Percentiles rank a stretch among this genome's conserved stretches.
Conservation (phyloP, 2,113 vertebrate species). For the Gallinago jamesoni region DNA sequence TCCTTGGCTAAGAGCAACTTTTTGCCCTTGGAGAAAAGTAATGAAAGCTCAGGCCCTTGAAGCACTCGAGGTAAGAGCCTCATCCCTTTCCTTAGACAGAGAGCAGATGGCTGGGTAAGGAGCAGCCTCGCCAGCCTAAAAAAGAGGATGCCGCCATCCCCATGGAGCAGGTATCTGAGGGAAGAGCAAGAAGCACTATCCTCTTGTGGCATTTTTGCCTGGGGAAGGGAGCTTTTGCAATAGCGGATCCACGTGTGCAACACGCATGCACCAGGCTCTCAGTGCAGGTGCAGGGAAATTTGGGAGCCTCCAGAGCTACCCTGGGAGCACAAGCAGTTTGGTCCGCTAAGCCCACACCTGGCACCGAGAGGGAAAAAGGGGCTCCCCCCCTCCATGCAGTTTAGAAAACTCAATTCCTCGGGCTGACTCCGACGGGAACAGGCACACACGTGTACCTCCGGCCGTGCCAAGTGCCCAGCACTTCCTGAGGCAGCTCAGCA, state of each 20-base stretch:
- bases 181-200: fast-evolving
- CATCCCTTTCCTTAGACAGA: conserved; percentile 40
- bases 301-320: neutral
- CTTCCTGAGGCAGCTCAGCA: neutral
- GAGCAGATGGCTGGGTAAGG: neutral
- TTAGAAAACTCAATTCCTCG: neutral
- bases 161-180: neutral
- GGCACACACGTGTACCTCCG: neutral
- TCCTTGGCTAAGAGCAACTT: neutral
- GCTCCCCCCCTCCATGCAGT: neutral
- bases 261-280: fast-evolving
- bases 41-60: conserved; percentile 10
- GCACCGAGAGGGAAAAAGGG: neutral
- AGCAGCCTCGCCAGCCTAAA: neutral
- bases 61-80: conserved; percentile 21
- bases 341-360: fast-evolving
- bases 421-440: fast-evolving
- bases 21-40: neutral
- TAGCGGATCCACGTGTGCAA: fast-evolving
- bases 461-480: neutral
- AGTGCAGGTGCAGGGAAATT: fast-evolving
- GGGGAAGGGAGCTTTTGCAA: neutral
- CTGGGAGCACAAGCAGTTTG: fast-evolving
- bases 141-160: neutral
- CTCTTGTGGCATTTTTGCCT: too few species aligned